phyloP scores from a whole-genome alignment of 2,113 vertebrate species.

The Hemiscyllium ocellatum region DNA sequence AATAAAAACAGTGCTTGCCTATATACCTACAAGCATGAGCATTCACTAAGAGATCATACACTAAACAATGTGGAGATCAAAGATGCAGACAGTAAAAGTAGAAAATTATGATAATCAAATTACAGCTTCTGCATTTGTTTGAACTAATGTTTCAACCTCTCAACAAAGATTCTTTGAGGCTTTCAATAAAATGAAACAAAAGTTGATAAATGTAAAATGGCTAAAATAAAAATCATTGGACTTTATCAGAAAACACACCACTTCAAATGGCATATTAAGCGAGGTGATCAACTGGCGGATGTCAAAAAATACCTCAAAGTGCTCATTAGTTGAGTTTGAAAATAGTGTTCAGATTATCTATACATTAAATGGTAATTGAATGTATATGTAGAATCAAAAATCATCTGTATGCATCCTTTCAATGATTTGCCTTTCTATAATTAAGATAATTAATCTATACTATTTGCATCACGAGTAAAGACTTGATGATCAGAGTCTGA shows the following conservation, averaged over 20 bases:
- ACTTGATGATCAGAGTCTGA: not conserved
- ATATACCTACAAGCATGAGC: not conserved
- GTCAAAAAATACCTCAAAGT: not conserved
- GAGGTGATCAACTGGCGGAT: not conserved
- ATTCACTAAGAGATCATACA: not conserved
- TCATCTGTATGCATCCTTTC: not conserved
- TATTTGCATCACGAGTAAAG: not conserved
- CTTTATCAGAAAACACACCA: too few species aligned
- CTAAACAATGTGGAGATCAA: not conserved
- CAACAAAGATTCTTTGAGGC: not conserved
- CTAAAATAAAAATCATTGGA: not conserved
- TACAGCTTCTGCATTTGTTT: not conserved
- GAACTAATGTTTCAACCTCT: too few species aligned
- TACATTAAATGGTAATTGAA: not conserved
- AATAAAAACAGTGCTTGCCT: not conserved
- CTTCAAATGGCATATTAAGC: not conserved
- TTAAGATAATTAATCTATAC: not conserved
- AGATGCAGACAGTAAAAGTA: not conserved
- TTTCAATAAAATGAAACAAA: constrained; percentile 17
- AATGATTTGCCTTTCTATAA: not conserved
- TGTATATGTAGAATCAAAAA: not conserved
- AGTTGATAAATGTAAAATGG: not conserved
- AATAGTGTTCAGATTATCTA: not conserved
- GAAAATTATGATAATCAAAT: not conserved
- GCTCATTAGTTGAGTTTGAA: not conserved